Percentiles rank a stretch among this genome's conserved stretches.
These are phyloP conservation scores for Lethrus apterus DNA, from an alignment of 1,140 invertebrate species.

Conservation along the genomic window DNA sequence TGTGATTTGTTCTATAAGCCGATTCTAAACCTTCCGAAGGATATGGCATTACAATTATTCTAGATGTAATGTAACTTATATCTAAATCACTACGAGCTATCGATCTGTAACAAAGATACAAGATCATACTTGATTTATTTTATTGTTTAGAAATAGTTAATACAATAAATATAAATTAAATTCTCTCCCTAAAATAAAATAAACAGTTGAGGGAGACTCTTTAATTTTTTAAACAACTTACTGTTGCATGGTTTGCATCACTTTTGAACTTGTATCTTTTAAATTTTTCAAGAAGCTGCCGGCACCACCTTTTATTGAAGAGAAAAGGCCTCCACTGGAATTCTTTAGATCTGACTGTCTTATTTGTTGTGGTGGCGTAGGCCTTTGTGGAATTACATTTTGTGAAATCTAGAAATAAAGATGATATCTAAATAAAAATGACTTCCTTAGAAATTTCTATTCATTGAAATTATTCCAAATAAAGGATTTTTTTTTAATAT, in stretches of 20 bases:
- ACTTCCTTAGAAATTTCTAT: no score
- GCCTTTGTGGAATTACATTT: no score
- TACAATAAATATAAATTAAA: slow-evolving; percentile 3
- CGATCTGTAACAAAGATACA: slow-evolving; percentile 65
- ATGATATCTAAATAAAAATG: no score
- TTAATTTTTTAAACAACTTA: slow-evolving; percentile 45
- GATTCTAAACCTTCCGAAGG: slow-evolving; percentile 92
- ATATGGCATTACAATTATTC: slow-evolving; percentile 86
- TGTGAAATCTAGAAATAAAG: no score
- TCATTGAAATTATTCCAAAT: no score
- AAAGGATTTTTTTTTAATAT: not conserved
- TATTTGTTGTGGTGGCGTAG: slow-evolving; percentile 28
- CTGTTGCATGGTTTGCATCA: slow-evolving; percentile 94
- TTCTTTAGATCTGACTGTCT: slow-evolving; percentile 25
- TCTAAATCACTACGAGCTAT: slow-evolving; percentile 85
- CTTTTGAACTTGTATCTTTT: slow-evolving; percentile 92
- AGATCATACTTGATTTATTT: no score
- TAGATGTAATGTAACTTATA: slow-evolving; percentile 83
- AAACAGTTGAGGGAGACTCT: no score
- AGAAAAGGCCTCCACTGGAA: slow-evolving; percentile 57
- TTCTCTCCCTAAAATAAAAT: not conserved
- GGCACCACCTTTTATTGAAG: slow-evolving; percentile 73
- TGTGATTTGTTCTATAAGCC: slow-evolving; percentile 85
- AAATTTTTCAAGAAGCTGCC: slow-evolving; percentile 87
- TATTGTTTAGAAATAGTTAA: no score